A percentile compares a stretch with the other conserved stretches of the same genome.
Evolutionary conservation across 1,140 invertebrate species (phyloP).

Genomic region (Xylocopa sonorina): DNA sequence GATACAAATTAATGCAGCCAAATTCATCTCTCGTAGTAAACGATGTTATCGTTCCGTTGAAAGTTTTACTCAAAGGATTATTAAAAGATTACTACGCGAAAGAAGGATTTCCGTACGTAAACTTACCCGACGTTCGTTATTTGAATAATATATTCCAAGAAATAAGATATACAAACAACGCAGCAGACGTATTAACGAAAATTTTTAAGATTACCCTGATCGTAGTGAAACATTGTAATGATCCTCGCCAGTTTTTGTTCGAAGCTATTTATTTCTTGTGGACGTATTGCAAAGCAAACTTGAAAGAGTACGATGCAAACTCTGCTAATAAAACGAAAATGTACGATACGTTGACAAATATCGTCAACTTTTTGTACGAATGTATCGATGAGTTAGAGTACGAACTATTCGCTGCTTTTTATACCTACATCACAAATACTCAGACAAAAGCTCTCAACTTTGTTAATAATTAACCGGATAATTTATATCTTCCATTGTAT

Average conservation of each 20-base stretch:
- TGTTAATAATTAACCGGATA: too few species aligned
- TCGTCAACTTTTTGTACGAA: background rate
- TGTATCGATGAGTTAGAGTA: background rate
- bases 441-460: too few species aligned
- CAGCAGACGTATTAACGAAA: background rate
- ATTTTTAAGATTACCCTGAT: background rate
- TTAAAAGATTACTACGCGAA: background rate
- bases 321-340: background rate
- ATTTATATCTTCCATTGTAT: too few species aligned
- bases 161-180: background rate
- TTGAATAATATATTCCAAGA: background rate
- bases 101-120: rapidly evolving
- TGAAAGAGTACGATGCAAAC: background rate
- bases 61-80: background rate
- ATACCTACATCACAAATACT: background rate
- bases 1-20: background rate
- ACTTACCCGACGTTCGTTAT: background rate
- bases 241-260: background rate
- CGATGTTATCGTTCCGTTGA: background rate
- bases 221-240: background rate
- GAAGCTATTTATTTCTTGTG: slow-evolving; percentile 14
- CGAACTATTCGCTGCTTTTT: background rate
- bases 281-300: slow-evolving; percentile 20
- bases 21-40: background rate
- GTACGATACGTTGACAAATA: background rate